These are phyloP conservation scores for Tinea pellionella DNA, from an alignment of 2,888 invertebrate genomes.

Conservation along the genomic window DNA sequence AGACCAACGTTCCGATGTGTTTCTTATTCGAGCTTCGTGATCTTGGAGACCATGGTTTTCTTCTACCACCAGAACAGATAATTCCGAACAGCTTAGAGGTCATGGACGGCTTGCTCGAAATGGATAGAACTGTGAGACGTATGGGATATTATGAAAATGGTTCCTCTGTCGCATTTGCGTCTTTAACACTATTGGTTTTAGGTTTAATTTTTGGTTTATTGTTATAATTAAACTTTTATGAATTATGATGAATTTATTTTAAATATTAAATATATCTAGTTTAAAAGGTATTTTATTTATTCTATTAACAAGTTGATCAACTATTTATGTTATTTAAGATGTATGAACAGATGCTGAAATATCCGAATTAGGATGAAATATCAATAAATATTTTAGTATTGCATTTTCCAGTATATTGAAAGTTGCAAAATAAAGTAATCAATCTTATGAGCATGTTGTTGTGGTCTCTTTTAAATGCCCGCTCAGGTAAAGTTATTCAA, in stretches of 20 bases:
- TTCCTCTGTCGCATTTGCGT: conserved; percentile 20
- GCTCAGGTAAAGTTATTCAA: too few relatives aligned
- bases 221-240: background rate
- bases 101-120: conserved; percentile 64
- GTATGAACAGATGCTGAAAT: too few relatives aligned
- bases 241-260: background rate
- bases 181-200: conserved; percentile 23
- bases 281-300: background rate
- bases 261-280: background rate
- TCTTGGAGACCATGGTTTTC: conserved; percentile 66
- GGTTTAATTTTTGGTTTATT: conserved; percentile 18
- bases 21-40: conserved; percentile 73
- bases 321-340: too few relatives aligned
- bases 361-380: too few relatives aligned
- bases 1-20: conserved; percentile 56
- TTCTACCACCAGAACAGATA: conserved; percentile 65
- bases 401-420: too few relatives aligned
- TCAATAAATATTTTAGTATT: too few relatives aligned
- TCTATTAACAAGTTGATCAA: background rate
- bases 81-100: conserved; percentile 70
- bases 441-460: too few relatives aligned
- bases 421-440: too few relatives aligned
- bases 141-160: conserved; percentile 35
- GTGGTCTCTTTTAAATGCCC: too few relatives aligned
- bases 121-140: conserved; percentile 39